Base-by-base conservation (phyloP, 2,888 invertebrate species). In the Cataglyphis livida region DNA sequence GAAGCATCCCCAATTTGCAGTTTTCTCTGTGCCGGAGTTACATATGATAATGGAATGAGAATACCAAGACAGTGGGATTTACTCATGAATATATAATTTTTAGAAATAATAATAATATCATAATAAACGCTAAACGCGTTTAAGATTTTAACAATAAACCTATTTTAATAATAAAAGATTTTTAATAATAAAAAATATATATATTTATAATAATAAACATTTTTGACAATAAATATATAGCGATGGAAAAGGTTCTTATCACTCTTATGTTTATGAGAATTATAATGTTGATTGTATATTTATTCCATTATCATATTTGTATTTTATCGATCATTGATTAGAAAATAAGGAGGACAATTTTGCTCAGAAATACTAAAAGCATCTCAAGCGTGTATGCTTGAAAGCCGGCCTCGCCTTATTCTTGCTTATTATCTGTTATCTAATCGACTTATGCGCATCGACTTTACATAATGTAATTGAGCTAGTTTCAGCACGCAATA, bases 381-480 rank as follows among this genome's bases (percentile, higher is more conserved):
- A 38, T 61, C 68, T 21, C 35, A 44, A 44, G 44, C 15, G 9
- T 41, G 12, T 25, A 32, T 66, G 48, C 41, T 66, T 41, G 41
- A 6, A 12, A 32, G 12, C 73, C 71, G 54, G 21, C n/a, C 48
- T 51, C 48, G 48, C 48, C 18, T 48, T 48, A 1, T 18, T 57
- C 57, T 73, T 75, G 61, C 75, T 84, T 62, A 82, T 70, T 71
- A 73, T 51, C 70, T 57, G 51, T 85, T 86, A 84, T 57, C 74
- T 85, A 86, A 85, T 64, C 57, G 38, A 18, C 57, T 83, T 59
- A 75, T 70, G 82, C 44, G 62, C 68, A 54, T 44, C 68, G 65
- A 66, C 61, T 82, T 87, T 85, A 84, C 76, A 65, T 85, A 85
- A 85, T 76, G 68, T 25, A 78, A 75, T 62, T 44, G 51, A 57